phyloP scores from a whole-genome alignment of 2,888 invertebrate species.

The Habroteleia sp. region DNA sequence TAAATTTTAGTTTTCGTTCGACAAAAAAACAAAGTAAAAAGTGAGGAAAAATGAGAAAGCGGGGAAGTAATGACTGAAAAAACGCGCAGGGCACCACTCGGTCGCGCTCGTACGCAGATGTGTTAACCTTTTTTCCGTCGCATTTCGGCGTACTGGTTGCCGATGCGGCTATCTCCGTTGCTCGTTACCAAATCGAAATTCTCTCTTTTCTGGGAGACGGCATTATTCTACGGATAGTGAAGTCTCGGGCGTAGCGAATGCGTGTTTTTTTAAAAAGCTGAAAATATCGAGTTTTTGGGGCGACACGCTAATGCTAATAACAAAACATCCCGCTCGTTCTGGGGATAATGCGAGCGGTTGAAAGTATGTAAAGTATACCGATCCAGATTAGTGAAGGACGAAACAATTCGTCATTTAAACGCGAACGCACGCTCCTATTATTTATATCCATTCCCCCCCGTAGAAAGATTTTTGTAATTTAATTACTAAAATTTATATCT shows the following conservation, averaged over 20 bases:
- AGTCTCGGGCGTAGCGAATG: constrained; percentile 77
- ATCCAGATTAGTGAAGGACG: constrained; percentile 12
- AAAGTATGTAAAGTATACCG: constrained; percentile 32
- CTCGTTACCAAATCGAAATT: constrained; percentile 57
- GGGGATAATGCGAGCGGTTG: constrained; percentile 29
- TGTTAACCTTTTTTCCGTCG: constrained; percentile 61
- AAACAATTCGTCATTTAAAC: constrained; percentile 12
- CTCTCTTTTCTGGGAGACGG: constrained; percentile 55
- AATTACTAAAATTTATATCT: no score
- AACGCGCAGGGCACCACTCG: constrained; percentile 37
- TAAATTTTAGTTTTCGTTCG: constrained; percentile 51
- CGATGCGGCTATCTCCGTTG: constrained; percentile 32
- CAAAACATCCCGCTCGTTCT: constrained; percentile 18
- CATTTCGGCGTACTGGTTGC: constrained; percentile 66
- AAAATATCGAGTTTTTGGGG: constrained; percentile 76
- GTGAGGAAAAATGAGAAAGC: constrained; percentile 53
- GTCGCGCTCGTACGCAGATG: constrained; percentile 61
- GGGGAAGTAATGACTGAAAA: constrained; percentile 42
- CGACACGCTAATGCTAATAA: constrained; percentile 60
- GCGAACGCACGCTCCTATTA: constrained; percentile 5
- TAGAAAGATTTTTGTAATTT: no score
- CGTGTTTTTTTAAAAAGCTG: constrained; percentile 72
- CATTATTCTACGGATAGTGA: constrained; percentile 57
- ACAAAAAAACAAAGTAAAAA: constrained; percentile 40
- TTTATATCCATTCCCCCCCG: no score